These are phyloP conservation scores for Catotricha subobsoleta DNA, from an alignment of 2,888 invertebrate genomes.

Conservation along the genomic window DNA sequence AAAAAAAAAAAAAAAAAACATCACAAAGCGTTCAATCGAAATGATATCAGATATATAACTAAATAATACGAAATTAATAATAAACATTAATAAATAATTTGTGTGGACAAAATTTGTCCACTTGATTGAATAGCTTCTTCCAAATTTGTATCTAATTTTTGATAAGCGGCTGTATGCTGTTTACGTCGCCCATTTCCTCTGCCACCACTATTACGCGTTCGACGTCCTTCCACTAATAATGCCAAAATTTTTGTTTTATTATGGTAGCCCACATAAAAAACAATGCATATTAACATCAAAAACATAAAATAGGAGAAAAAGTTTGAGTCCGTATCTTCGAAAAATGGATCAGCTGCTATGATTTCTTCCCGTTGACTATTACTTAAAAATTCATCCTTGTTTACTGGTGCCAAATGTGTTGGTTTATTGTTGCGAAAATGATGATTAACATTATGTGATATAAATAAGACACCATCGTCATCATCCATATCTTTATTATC, in stretches of 20 bases:
- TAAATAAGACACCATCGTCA: too few species aligned
- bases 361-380: too few species aligned
- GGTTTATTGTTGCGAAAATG: too few species aligned
- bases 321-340: background rate
- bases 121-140: constrained; percentile 4
- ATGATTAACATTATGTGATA: too few species aligned
- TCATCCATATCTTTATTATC: too few species aligned
- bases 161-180: background rate
- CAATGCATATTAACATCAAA: background rate
- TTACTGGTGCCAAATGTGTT: too few species aligned
- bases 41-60: background rate
- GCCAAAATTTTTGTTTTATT: constrained; percentile 3
- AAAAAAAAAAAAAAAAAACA: background rate
- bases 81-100: constrained; percentile 1
- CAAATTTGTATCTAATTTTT: constrained; percentile 1
- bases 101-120: background rate
- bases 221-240: background rate
- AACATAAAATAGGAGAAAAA: constrained; percentile 4
- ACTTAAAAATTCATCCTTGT: too few species aligned
- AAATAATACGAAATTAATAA: background rate
- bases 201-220: background rate
- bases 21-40: background rate
- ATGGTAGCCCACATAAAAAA: background rate
- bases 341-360: background rate
- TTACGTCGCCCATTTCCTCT: background rate